These are phyloP conservation scores for Himalopsyche phryganea DNA, from an alignment of 1,140 invertebrate species.

Conservation along the genomic window DNA sequence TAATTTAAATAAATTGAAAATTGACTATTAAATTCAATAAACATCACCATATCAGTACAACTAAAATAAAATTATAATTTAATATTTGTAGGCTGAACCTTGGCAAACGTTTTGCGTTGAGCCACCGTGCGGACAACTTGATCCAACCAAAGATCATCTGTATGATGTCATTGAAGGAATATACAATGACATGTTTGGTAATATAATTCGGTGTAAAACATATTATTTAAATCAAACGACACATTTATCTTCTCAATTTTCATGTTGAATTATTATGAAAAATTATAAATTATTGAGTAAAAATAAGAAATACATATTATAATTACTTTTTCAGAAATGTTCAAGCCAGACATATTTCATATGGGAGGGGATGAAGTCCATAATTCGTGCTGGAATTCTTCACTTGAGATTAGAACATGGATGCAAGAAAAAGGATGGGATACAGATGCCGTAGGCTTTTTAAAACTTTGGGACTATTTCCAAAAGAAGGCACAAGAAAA, in stretches of 20 bases:
- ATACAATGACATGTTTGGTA: slow-evolving; percentile 63
- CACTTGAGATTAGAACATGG: slow-evolving; percentile 62
- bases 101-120: slow-evolving; percentile 78
- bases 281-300: neutral
- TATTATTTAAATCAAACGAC: no score
- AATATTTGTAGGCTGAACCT: slow-evolving; percentile 62
- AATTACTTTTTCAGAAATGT: slow-evolving; percentile 52
- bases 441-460: slow-evolving; percentile 59
- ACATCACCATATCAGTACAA: neutral
- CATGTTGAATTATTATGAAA: neutral
- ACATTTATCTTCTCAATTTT: neutral
- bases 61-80: neutral
- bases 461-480: slow-evolving; percentile 74
- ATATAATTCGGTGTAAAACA: slow-evolving; percentile 21
- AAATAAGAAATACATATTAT: slow-evolving; percentile 16
- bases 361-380: slow-evolving; percentile 87
- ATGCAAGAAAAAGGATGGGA: slow-evolving; percentile 63
- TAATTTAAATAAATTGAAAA: neutral
- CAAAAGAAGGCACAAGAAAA: slow-evolving; percentile 62
- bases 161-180: slow-evolving; percentile 72
- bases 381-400: slow-evolving; percentile 74
- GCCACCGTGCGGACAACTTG: slow-evolving; percentile 82
- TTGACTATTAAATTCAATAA: neutral
- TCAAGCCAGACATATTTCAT: slow-evolving; percentile 76
- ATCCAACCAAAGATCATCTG: slow-evolving; percentile 69